These are phyloP conservation scores for Myotis lucifugus DNA, from an alignment of 2,113 vertebrate genomes.

Conservation along the genomic window DNA sequence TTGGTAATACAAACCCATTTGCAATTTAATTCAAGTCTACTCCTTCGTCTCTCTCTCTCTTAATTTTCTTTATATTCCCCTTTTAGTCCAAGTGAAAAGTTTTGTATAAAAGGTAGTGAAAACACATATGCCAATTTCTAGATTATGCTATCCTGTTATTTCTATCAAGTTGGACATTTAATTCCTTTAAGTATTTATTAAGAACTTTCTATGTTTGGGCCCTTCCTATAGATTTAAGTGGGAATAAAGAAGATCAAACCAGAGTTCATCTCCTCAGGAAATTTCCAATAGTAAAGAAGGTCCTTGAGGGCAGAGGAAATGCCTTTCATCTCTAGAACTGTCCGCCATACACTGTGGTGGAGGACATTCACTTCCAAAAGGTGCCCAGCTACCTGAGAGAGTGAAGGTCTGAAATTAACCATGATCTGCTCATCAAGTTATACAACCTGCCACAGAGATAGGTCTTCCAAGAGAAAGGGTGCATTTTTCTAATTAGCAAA, in stretches of 20 bases:
- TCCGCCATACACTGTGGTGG: not conserved
- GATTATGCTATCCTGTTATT: not conserved
- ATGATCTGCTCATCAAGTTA: not conserved
- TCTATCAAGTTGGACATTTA: not conserved
- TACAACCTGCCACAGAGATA: not conserved
- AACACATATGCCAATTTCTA: slow-evolving; percentile 19
- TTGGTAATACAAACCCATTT: slow-evolving; percentile 51
- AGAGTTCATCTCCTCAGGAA: not conserved
- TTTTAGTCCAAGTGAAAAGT: not conserved
- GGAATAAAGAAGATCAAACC: not conserved
- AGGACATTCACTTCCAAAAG: not conserved
- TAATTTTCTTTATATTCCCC: not conserved
- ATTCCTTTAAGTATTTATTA: not conserved
- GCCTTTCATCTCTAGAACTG: not conserved
- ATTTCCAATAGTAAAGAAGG: not conserved
- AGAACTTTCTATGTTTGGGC: not conserved
- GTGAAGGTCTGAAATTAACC: not conserved
- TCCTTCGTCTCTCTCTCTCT: not conserved
- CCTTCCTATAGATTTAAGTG: not conserved
- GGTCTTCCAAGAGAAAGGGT: not conserved
- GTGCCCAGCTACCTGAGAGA: not conserved
- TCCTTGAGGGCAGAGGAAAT: not conserved
- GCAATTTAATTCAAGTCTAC: not conserved
- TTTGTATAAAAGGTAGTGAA: slow-evolving; percentile 50
- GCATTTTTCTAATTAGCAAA: not conserved